Evolutionary conservation across 2,797 vertebrate species (phyloP), one percentile per base, ranked within the genome.

Genomic region (Urosaurus nigricauda): DNA sequence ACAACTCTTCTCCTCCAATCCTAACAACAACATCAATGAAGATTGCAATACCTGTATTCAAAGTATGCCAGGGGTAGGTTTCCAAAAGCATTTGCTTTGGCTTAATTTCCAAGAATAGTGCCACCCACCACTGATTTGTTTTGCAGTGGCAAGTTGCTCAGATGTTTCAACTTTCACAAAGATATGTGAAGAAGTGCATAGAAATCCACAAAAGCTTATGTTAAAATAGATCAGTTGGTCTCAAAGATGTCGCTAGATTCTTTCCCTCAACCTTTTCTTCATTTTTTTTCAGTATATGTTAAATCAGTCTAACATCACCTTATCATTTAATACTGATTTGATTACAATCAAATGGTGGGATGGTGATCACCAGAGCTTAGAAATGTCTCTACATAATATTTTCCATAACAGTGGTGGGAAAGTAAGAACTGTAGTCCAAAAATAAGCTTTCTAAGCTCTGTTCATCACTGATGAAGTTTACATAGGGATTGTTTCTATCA

Each of bases 41-140:
- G 4, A 37, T 7, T 71, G 35, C 63, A 70, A 32, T 47, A 43
- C 43, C 43, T 43, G 43, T 43, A 37, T 77, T 40, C 63, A 68
- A 68, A 84, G 58, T n/a, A 79, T 51, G 56, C 32, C 74, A 70
- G 5, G 32, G 40, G 47, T n/a, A 70, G 19, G 8, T 78, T 71
- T 84, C 60, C 37, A 88, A 75, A 88, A 26, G 3, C 43, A 83
- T 75, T 53, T 81, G 19, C 37, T 81, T n/a, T 60, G n/a, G 7
- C 56, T 63, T 65, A 24, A 77, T 29, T 83, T 87, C n/a, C 51
- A 8, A 65, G 35, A 6, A 12, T 75, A 65, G 29, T 53, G 79
- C 32, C 37, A 24, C 6, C 26, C n/a, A 32, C 73, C 26, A 26
- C 53, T 32, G n/a, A 51, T 7, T 79, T 79, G 43, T 21, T 35